Evolutionary conservation across 2,797 vertebrate genomes (phyloP), one percentile per base, ranked within the genome.

Genomic region (Tragopan temminckii): DNA sequence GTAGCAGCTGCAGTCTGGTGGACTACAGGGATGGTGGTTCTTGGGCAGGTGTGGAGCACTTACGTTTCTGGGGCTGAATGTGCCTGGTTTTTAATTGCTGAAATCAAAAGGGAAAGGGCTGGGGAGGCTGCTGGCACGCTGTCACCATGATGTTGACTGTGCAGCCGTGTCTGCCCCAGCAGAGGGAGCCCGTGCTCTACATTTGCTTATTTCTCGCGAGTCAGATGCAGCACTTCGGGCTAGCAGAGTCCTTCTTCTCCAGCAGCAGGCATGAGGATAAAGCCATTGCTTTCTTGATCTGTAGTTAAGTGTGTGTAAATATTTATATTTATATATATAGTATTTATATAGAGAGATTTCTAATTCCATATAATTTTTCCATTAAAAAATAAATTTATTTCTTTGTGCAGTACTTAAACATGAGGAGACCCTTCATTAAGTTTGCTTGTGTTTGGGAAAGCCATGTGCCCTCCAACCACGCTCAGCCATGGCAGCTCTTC

Each of bases 141-240:
- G 29, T 33, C 43, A 1, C 3, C 6, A 23, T 7, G 3, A 35
- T 2, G 8, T 33, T 43, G 38, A 31, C 31, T 35, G 23, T 0
- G 67, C 70, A 64, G 64, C 74, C 0, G 0, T 11, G 57, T 52
- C n/a, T 40, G 58, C 58, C 77, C 96, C 97, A 96, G 91, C 94
- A 96, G 97, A 95, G 93, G 96, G 96, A 76, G 83, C 93, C 93
- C 88, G 67, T 89, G 95, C 75, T 94, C 90, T 92, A 92, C 79
- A 3, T 87, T 94, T 97, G 88, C 43, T 95, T 29, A 0, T 76
- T 75, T 85, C 87, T 38, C 12, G 7, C 42, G 43, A 75, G 33
- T 52, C 57, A 19, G 13, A 13, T 64, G 25, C 43, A 50, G 81
- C 11, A 1, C 77, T 55, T 46, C 53, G 27, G 33, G 61, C 80